Evolutionary conservation across 2,113 vertebrate species (phyloP).

Genomic region (Phocoena sinus): DNA sequence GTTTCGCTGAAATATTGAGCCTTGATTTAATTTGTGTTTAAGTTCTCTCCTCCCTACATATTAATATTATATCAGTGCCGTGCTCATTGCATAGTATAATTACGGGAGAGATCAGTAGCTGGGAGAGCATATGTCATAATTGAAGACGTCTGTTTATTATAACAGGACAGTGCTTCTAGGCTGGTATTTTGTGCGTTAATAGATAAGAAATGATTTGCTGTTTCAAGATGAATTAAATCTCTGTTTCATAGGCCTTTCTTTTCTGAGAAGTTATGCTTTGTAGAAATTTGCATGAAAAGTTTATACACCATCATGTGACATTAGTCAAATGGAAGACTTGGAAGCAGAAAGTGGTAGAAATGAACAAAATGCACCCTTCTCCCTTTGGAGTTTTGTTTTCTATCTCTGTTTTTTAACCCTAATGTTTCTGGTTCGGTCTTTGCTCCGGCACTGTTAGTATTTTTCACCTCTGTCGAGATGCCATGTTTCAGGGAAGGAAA

Average conservation of each 20-base stretch:
- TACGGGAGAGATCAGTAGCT: constrained; percentile 75
- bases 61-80: constrained; percentile 77
- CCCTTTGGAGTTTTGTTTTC: constrained; percentile 68
- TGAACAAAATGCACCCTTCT: constrained; percentile 63
- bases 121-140: constrained; percentile 72
- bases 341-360: constrained; percentile 65
- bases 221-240: constrained; percentile 80
- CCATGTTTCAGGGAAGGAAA: constrained; percentile 14
- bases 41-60: constrained; percentile 73
- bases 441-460: neutral
- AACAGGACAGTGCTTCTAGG: constrained; percentile 73
- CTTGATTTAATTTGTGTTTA: constrained; percentile 76
- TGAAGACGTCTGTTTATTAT: constrained; percentile 75
- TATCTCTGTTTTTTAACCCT: constrained; percentile 58
- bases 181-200: constrained; percentile 77
- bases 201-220: constrained; percentile 79
- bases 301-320: constrained; percentile 66
- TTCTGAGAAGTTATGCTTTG: constrained; percentile 76
- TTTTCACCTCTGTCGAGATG: neutral
- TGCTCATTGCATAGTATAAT: constrained; percentile 73
- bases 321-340: constrained; percentile 70
- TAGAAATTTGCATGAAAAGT: constrained; percentile 74
- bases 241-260: constrained; percentile 74
- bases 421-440: neutral
- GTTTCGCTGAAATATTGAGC: constrained; percentile 70